Percentiles rank a stretch among this genome's conserved stretches.
Evolutionary conservation across 2,113 vertebrate genomes (phyloP).

Genomic region (Sylvilagus bachmani): DNA sequence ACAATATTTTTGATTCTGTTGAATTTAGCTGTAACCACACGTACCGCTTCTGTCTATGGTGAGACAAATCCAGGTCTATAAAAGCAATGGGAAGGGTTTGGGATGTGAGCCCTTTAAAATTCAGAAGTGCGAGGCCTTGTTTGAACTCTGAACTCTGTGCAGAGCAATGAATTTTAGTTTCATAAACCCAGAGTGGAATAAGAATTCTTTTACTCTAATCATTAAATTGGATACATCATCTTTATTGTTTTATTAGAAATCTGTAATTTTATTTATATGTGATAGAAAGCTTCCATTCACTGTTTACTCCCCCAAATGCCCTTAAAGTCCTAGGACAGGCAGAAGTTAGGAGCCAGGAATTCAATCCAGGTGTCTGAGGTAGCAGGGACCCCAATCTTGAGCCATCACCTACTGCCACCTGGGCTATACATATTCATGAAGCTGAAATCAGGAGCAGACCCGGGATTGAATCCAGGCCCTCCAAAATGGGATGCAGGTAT

Average conservation of each 20-base stretch:
- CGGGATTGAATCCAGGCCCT: no score
- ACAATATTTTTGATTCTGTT: constrained; percentile 35
- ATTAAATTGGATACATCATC: background rate
- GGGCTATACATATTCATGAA: no score
- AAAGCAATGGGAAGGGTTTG: background rate
- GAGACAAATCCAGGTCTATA: background rate
- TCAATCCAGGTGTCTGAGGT: no score
- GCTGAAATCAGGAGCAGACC: no score
- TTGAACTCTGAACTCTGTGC: background rate
- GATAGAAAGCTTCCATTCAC: no score
- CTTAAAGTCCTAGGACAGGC: no score
- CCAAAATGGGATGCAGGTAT: no score
- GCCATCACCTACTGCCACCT: no score
- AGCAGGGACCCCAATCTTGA: no score
- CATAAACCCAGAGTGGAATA: background rate
- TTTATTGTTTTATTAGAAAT: constrained; percentile 21
- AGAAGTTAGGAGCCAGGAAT: no score
- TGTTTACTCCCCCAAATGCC: no score
- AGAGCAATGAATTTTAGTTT: background rate
- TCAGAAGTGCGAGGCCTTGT: background rate
- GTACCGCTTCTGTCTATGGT: background rate
- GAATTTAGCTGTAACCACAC: background rate
- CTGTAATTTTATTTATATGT: background rate
- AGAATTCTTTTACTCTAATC: background rate
- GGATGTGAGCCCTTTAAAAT: background rate